These are phyloP conservation scores for Panurus biarmicus DNA, from an alignment of 2,113 vertebrate genomes.

Conservation along the genomic window DNA sequence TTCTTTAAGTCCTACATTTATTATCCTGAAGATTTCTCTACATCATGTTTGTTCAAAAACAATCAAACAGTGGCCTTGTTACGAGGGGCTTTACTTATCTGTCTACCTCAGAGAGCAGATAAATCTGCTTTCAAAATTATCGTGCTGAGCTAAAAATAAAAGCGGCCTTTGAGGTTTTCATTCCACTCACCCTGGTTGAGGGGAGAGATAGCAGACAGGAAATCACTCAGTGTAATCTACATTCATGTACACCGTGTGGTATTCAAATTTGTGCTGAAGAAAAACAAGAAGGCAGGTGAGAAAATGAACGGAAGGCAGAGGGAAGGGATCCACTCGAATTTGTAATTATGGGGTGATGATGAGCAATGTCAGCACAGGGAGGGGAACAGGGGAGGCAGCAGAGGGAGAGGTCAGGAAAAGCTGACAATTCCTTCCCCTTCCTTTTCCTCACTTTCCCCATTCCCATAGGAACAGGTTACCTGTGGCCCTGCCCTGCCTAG, in stretches of 20 bases:
- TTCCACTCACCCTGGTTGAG: background rate
- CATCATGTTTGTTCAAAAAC: background rate
- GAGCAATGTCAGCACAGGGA: background rate
- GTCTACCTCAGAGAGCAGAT: background rate
- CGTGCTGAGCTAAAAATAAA: slow-evolving; percentile 16
- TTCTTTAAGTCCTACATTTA: background rate
- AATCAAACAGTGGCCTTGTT: background rate
- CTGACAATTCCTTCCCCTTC: background rate
- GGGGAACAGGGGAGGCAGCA: background rate
- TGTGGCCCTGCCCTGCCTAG: background rate
- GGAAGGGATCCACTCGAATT: background rate
- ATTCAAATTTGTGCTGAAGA: background rate
- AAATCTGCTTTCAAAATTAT: background rate
- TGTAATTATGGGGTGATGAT: background rate
- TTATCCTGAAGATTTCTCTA: background rate
- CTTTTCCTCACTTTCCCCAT: background rate
- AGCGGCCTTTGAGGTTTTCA: slow-evolving; percentile 6
- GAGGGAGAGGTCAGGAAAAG: background rate
- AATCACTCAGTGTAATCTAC: background rate
- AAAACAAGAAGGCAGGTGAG: background rate
- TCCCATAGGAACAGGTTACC: too few relatives aligned
- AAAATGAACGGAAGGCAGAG: background rate
- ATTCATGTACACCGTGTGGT: background rate
- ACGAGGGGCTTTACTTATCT: slow-evolving; percentile 1
- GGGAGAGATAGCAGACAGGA: background rate